Percentiles rank a stretch among this genome's conserved stretches.
Evolutionary conservation across 2,797 vertebrate species (phyloP).

Genomic region (Eptatretus atami): DNA sequence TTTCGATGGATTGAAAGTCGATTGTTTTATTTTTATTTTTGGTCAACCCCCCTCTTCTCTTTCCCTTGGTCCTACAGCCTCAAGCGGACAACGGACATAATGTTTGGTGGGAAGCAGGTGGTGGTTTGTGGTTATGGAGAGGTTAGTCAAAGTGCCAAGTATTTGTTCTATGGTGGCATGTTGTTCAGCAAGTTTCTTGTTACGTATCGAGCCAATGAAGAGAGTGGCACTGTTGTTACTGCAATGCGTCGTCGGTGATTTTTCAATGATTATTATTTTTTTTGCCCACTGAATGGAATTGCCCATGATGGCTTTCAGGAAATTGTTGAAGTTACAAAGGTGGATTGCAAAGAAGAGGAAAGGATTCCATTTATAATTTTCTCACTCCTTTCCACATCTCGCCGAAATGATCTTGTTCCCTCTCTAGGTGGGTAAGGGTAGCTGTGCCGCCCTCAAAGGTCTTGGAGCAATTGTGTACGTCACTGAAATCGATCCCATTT

Average conservation of each 20-base stretch:
- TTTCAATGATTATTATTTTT: background rate
- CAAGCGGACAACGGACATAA: slow-evolving; percentile 94
- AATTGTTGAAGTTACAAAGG: too few species aligned
- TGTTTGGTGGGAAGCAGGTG: slow-evolving; percentile 96
- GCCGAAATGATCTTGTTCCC: slow-evolving; percentile 6
- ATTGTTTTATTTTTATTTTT: too few species aligned
- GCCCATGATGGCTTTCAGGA: background rate
- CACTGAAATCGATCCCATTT: slow-evolving; percentile 93
- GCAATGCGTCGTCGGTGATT: background rate
- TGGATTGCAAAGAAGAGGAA: background rate
- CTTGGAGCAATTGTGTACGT: slow-evolving; percentile 73
- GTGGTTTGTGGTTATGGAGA: slow-evolving; percentile 93
- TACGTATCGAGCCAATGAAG: too few species aligned
- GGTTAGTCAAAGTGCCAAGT: slow-evolving; percentile 18
- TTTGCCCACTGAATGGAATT: background rate
- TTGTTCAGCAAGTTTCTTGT: too few species aligned
- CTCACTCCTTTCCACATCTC: fast-evolving
- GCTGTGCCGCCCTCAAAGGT: slow-evolving; percentile 76
- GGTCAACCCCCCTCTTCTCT: too few species aligned
- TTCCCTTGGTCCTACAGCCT: slow-evolving; percentile 23
- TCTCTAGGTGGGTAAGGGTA: slow-evolving; percentile 69
- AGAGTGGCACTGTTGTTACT: too few species aligned
- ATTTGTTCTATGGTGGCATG: too few species aligned
- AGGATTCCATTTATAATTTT: background rate
- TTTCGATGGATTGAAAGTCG: too few species aligned